Evolutionary conservation across 2,888 invertebrate genomes (phyloP), one percentile per base, ranked within the genome.

Genomic region (Furcula furcula): DNA sequence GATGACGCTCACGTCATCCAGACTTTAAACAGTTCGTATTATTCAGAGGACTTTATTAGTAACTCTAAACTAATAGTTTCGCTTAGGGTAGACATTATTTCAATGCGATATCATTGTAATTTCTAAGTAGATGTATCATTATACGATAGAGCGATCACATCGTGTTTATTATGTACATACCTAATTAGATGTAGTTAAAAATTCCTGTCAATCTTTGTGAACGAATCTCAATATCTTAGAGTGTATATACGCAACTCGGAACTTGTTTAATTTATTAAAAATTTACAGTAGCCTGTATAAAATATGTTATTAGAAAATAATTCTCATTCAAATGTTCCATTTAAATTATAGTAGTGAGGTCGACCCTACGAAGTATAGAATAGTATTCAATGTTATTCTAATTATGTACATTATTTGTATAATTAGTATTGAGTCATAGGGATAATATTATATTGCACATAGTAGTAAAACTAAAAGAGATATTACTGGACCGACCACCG

Each of bases 201-300:
- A 54, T 46, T 49, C 50, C 49, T 69, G 70, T 71, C 63, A 65
- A 66, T 73, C 56, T 60, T 64, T 74, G 66, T 70, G 54, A 63
- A 70, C 55, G 85, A 85, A 85, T 85, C 85, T 85, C 85, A 80
- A 65, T 66, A 61, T 70, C 65, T 67, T 62, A 65, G 62, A 77
- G 65, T 80, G 71, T 79, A 77, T 63, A 74, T 71, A 69, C 55
- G 67, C 59, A 68, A 66, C 54, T 51, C 54, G 63, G 37, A 61
- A 63, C 65, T 73, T 64, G 68, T 28, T 21, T 16, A 16, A 79
- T 81, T 79, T 78, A 80, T 81, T 74, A 65, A 61, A 13, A 26
- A 65, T 64, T 54, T 65, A 68, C 56, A 48, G 55, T 77, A 76
- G 68, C 48, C n/a, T 67, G 46, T 68, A 67, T 55, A 62, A 59